Base-by-base conservation (phyloP, 2,888 invertebrate species). In the Tineola bisselliella region DNA sequence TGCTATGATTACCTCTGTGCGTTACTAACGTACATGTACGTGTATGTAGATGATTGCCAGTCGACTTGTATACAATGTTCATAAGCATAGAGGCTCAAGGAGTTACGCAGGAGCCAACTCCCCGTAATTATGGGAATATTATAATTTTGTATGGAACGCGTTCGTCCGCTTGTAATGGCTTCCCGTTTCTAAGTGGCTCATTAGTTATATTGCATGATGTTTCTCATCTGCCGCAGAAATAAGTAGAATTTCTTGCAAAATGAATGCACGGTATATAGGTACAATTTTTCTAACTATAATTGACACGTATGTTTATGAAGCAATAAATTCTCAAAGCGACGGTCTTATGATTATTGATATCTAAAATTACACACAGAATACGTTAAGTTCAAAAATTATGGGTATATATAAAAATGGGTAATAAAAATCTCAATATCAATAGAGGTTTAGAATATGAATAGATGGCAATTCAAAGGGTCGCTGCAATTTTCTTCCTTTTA, bases 51-150 rank as follows among this genome's bases (percentile, higher is more conserved):
- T 0, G 44, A 59, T 10, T 59, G 12, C 44, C 12, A 33, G 11
- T 38, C 10, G 1, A 38, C 38, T 59, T 31, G 57, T 31, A 12
- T 38, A 38, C 10, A 57, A 19, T 54, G 61, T 65, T 65, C 17
- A 63, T 60, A 63, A 66, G 63, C 61, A 63, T 62, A 63, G 63
- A 59, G 59, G 62, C 62, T 59, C 61, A 60, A 61, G 56, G 60
- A 62, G 33, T 33, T 30, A 11, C 18, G 31, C 59, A 59, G 59
- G 19, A 59, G 43, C 18, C 19, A 30, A 43, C 59, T 63, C 59
- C 52, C 62, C 62, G 65, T 64, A 62, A 68, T 68, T 66, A 65
- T 59, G 67, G 65, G 66, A 66, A 67, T 68, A 64, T 66, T 65
- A 66, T 67, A 66, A 68, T 67, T 66, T 66, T 62, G 64, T 64